phyloP scores from a whole-genome alignment of 1,140 invertebrate species.

The Bombus sylvicola region DNA sequence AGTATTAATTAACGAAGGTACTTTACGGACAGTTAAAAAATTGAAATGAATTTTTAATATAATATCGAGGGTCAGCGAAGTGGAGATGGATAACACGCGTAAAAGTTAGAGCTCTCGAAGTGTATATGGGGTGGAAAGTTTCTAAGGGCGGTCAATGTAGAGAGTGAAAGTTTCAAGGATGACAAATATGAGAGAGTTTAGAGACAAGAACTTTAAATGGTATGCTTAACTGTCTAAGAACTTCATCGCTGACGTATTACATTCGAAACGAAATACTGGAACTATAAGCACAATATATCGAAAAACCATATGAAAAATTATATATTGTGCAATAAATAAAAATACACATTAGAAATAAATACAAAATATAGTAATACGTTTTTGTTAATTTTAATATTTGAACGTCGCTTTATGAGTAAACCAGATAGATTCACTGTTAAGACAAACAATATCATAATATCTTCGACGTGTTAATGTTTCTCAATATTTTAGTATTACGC shows the following conservation, averaged over 20 bases:
- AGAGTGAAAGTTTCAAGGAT: slow-evolving; percentile 12
- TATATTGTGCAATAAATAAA: too few species aligned
- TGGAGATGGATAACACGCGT: too few species aligned
- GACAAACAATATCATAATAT: too few species aligned
- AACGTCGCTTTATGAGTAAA: too few species aligned
- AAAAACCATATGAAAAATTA: too few species aligned
- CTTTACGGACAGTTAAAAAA: neutral
- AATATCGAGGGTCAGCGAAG: neutral
- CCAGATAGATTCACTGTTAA: too few species aligned
- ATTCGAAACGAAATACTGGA: neutral
- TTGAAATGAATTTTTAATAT: neutral
- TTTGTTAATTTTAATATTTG: too few species aligned
- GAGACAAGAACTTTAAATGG: neutral
- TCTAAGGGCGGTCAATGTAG: neutral
- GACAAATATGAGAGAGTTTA: neutral
- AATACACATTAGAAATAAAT: too few species aligned
- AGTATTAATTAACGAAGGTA: neutral
- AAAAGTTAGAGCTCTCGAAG: neutral
- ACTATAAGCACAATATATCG: neutral
- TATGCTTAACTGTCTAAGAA: neutral
- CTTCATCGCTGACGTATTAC: neutral
- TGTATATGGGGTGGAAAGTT: neutral
- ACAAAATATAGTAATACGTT: too few species aligned
- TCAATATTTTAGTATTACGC: too few species aligned
- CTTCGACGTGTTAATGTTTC: too few species aligned